A percentile compares a stretch with the other conserved stretches of the same genome.
Conservation (phyloP, 2,797 vertebrate species). For the Oreochromis mossambicus region DNA sequence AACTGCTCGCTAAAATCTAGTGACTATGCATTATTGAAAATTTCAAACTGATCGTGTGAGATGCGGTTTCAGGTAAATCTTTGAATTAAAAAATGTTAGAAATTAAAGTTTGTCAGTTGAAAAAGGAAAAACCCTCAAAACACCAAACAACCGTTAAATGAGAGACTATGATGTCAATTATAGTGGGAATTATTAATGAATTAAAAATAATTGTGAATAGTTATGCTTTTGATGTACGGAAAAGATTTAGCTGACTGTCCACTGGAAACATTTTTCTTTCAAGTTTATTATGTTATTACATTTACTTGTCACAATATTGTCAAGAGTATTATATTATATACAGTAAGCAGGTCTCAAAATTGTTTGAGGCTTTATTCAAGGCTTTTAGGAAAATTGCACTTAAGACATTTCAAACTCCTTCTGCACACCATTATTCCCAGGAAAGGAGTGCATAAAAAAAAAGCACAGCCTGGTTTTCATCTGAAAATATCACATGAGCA, state of each 20-base stretch:
- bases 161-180: not conserved
- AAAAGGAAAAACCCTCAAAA: not conserved
- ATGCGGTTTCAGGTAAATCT: not conserved
- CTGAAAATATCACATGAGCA: not conserved
- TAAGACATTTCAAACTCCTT: not conserved
- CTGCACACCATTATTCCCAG: not conserved
- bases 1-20: not conserved
- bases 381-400: not conserved
- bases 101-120: not conserved
- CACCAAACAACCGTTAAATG: constrained; percentile 6
- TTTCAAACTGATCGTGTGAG: not conserved
- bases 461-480: not conserved
- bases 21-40: not conserved
- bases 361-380: not conserved
- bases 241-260: constrained; percentile 21
- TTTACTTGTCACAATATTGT: not conserved
- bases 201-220: not conserved
- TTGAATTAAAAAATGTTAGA: not conserved
- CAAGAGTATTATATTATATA: not conserved
- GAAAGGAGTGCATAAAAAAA: not conserved
- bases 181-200: not conserved
- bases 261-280: constrained; percentile 13
- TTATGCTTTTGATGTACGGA: not conserved
- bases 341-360: not conserved
- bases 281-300: not conserved